Base-by-base conservation (phyloP, 2,888 invertebrate species). In the Cetonia aurata region DNA sequence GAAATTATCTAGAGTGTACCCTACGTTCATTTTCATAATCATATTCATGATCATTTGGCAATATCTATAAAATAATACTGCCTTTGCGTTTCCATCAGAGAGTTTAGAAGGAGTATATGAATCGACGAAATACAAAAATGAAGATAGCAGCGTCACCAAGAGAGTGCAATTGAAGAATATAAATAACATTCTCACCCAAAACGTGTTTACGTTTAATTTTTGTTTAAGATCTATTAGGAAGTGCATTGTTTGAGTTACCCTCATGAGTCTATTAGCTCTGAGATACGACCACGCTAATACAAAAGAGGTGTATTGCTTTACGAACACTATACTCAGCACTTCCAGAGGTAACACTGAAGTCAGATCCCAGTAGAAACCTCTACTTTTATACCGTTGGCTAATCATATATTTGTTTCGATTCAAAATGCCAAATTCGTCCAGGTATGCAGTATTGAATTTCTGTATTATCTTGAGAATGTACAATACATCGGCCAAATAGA, bases 341-440 rank as follows among this genome's bases (percentile, higher is more conserved):
- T 69, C 69, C n/a, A 69, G 42, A 1, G 69, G 69, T 10, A 69
- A 25, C 10, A 69, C 60, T 42, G 69, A 44, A 8, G 31, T 9
- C 12, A 69, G 52, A 19, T 69, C 69, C 15, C 53, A 55, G 8
- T 69, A 69, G 15, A 62, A 69, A 17, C 69, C 55, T 15, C 10
- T 60, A 15, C 37, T 69, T 25, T 19, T 62, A 17, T 69, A 69
- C 3, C 69, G 52, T 52, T 52, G 46, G 41, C 44, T 53, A 12
- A 69, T 62, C 53, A 60, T 62, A 13, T 13, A 3, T 31, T 69
- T 69, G 19, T 69, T 69, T 10, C 53, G 50, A 55, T 55, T 62
- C 3, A 62, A 33, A 59, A 74, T 74, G 6, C 78, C 78, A 50
- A 68, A 75, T 59, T 77, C 77, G 44, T 78, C 73, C 25, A 74